Base-by-base conservation (phyloP, 2,888 invertebrate genomes). In the Metalampra italica region DNA sequence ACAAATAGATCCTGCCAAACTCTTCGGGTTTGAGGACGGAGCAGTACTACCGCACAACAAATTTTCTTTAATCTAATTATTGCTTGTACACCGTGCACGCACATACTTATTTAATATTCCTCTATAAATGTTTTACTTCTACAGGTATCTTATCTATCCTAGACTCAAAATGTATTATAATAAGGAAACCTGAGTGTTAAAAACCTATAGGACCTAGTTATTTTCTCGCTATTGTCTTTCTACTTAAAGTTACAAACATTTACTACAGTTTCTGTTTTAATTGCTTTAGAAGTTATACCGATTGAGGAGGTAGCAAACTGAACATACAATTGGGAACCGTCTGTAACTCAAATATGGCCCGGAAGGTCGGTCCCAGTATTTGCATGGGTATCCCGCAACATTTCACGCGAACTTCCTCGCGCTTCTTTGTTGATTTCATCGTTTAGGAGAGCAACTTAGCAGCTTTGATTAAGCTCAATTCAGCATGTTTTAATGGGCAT, bases 361-460 rank as follows among this genome's bases (percentile, higher is more conserved):
- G 46, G 55, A 57, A 55, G 60, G 58, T 40, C 48, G 54, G 38
- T 43, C 46, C 45, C 50, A 49, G 53, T 60, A 56, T 59, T 59
- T 59, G 54, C 54, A 52, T 42, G 52, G 55, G 54, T 46, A 50
- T 47, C 49, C 11, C 55, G 51, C 48, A 52, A 49, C 49, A 49
- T 52, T 54, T 48, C 52, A 49, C 53, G 42, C 43, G 15, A 43
- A 49, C 42, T 51, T 49, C 49, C 45, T 43, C n/a, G 13, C 41
- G 43, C 43, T 48, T 45, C 50, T 47, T 51, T 58, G 56, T 54
- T 54, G 49, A 52, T 54, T 59, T 48, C 40, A 39, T 41, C 41
- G 29, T 34, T 14, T 34, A 15, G 15, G 22, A 34, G 13, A 30
- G 43, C 13, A 9, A 43, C 3, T 15, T 43, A 30, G 12, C 11